phyloP scores from a whole-genome alignment of 2,797 vertebrate species.

The Pseudochaenichthys georgianus region DNA sequence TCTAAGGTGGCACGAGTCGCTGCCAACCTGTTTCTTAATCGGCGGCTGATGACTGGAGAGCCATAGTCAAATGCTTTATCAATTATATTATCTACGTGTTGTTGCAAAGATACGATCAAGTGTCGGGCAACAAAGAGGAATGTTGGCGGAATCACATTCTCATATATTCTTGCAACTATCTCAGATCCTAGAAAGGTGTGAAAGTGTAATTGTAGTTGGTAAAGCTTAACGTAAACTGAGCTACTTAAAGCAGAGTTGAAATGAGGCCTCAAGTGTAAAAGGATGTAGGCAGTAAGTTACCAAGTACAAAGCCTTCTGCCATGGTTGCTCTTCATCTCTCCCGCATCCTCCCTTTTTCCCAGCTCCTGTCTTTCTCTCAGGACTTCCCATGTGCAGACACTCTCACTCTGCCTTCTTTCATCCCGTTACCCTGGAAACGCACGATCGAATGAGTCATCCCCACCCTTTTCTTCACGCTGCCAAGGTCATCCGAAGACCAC shows the following conservation, averaged over 20 bases:
- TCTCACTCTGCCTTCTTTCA: constrained; percentile 15
- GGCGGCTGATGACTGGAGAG: neutral
- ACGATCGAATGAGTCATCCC: constrained; percentile 53
- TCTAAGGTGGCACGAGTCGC: neutral
- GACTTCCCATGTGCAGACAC: constrained; percentile 14
- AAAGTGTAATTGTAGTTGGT: neutral
- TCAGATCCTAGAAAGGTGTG: neutral
- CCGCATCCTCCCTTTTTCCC: neutral
- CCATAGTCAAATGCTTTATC: neutral
- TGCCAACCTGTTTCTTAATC: constrained; percentile 3
- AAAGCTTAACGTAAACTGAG: neutral
- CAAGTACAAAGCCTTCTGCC: neutral
- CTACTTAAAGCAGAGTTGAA: neutral
- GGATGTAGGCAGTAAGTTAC: neutral
- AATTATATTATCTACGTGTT: constrained; percentile 13
- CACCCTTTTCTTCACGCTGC: constrained; percentile 16
- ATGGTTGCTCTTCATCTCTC: constrained; percentile 11
- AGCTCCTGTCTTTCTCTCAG: neutral
- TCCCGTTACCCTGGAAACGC: constrained; percentile 70
- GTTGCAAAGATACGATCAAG: neutral
- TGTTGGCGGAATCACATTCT: neutral
- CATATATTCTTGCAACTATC: no score
- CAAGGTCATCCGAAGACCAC: constrained; percentile 60
- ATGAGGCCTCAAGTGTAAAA: neutral
- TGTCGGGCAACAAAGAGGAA: neutral